These are phyloP conservation scores for Epinephelus fuscoguttatus DNA, from an alignment of 2,113 vertebrate species.

Conservation along the genomic window DNA sequence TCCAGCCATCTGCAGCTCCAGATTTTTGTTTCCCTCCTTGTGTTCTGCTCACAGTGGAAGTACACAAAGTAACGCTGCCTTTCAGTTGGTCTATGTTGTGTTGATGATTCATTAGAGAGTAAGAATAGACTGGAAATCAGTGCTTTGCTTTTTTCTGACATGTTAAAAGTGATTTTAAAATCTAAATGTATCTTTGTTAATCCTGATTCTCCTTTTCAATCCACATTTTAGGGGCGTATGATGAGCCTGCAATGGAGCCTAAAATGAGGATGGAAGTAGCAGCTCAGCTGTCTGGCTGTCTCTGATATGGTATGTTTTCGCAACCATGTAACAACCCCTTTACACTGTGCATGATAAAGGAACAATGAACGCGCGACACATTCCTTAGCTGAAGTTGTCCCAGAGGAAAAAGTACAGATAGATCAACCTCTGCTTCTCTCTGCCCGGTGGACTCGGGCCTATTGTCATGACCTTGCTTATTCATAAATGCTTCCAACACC, in stretches of 20 bases:
- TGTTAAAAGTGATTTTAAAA: neutral
- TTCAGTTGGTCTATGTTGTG: neutral
- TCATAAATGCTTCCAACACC: constrained; percentile 73
- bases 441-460: constrained; percentile 52
- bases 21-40: neutral
- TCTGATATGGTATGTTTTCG: constrained; percentile 10
- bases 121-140: neutral
- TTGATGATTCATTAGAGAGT: neutral
- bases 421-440: constrained; percentile 40
- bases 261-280: neutral
- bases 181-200: neutral
- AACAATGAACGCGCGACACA: constrained; percentile 52
- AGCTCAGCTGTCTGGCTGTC: constrained; percentile 11
- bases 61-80: neutral
- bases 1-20: neutral
- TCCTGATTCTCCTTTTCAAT: neutral
- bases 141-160: too few relatives aligned
- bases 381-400: constrained; percentile 39
- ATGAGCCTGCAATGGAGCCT: neutral
- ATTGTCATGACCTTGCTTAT: constrained; percentile 75
- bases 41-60: neutral
- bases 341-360: constrained; percentile 1
- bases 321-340: neutral
- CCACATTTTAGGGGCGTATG: neutral
- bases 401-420: constrained; percentile 22